Percentiles rank a stretch among this genome's conserved stretches.
Conservation (phyloP, 30 jellyfish, hydroid and myxozoan species). For the Nemopilema nomurai region DNA sequence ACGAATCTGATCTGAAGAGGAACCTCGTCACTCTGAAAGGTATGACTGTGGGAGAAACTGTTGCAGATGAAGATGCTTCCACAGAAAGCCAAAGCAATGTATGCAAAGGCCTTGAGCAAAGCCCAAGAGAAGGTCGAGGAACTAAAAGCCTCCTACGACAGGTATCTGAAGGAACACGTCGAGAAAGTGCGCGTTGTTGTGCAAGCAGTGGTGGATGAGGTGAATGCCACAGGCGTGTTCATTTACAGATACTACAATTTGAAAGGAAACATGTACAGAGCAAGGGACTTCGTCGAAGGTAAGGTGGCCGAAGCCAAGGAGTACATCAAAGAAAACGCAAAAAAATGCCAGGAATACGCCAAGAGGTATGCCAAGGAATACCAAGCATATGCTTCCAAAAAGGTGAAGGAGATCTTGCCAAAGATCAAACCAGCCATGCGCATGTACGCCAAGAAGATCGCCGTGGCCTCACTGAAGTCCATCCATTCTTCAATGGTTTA, state of each 20-base stretch:
- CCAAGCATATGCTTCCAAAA: slow-evolving; percentile 19
- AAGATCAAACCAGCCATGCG: slow-evolving; percentile 48
- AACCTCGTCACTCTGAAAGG: slow-evolving; percentile 62
- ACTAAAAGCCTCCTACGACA: slow-evolving; percentile 37
- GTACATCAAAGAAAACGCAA: slow-evolving; percentile 29
- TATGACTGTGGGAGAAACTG: slow-evolving; percentile 93
- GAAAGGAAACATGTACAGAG: slow-evolving; percentile 50
- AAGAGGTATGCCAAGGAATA: slow-evolving; percentile 35
- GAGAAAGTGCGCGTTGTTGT: slow-evolving; percentile 36
- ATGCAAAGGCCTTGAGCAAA: slow-evolving; percentile 28
- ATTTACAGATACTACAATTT: slow-evolving; percentile 71
- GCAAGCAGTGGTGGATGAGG: slow-evolving; percentile 56
- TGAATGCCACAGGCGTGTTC: slow-evolving; percentile 69
- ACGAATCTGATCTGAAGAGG: slow-evolving; percentile 50
- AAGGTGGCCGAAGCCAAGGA: slow-evolving; percentile 19
- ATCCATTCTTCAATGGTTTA: slow-evolving; percentile 69
- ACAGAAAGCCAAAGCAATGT: slow-evolving; percentile 43
- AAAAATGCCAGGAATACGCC: slow-evolving; percentile 43
- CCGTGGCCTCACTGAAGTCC: slow-evolving; percentile 59
- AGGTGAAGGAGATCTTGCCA: slow-evolving; percentile 47
- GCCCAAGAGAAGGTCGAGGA: slow-evolving; percentile 23
- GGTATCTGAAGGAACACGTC: slow-evolving; percentile 36
- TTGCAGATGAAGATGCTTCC: slow-evolving; percentile 86
- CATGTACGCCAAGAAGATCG: slow-evolving; percentile 52
- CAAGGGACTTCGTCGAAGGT: slow-evolving; percentile 21